A percentile compares a stretch with the other conserved stretches of the same genome.
Conservation (phyloP, 1,140 invertebrate genomes). For the Drosophila sp. region DNA sequence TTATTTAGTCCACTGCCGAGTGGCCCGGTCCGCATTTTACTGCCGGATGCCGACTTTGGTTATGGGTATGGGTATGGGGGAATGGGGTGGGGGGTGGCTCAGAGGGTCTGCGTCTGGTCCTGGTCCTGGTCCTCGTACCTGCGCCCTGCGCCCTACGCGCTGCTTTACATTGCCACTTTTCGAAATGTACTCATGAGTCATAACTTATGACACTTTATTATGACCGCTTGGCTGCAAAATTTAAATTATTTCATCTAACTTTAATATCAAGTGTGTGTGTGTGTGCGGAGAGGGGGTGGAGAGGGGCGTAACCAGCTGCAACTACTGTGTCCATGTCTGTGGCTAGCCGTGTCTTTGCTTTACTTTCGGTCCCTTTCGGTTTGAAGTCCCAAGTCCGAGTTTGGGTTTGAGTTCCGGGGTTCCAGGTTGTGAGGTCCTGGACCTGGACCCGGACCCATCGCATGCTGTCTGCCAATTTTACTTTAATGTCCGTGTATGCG, state of each 20-base stretch:
- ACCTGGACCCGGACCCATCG: conserved; percentile 4
- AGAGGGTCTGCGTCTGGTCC: too few species aligned
- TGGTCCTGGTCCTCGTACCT: neutral
- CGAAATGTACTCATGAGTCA: conserved; percentile 30
- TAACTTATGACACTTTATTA: conserved; percentile 34
- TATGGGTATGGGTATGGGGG: neutral
- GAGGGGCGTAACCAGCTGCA: conserved; percentile 3
- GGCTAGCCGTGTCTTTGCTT: conserved; percentile 2
- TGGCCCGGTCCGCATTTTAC: conserved; percentile 20
- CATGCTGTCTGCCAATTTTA: conserved; percentile 31
- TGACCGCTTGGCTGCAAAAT: conserved; percentile 30
- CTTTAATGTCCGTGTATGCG: conserved; percentile 26
- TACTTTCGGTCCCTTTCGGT: neutral
- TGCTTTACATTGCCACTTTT: conserved; percentile 17
- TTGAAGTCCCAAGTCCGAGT: neutral
- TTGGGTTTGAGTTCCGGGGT: neutral
- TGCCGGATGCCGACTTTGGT: conserved; percentile 7
- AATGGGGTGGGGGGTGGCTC: too few species aligned
- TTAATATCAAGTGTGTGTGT: conserved; percentile 19
- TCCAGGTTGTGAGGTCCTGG: neutral
- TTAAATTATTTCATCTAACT: conserved; percentile 31
- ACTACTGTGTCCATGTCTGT: conserved; percentile 1
- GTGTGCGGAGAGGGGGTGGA: neutral
- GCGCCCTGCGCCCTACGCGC: neutral
- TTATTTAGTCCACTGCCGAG: conserved; percentile 25